Evolutionary conservation across 2,797 vertebrate species (phyloP).

Genomic region (Enteromius viviparus): DNA sequence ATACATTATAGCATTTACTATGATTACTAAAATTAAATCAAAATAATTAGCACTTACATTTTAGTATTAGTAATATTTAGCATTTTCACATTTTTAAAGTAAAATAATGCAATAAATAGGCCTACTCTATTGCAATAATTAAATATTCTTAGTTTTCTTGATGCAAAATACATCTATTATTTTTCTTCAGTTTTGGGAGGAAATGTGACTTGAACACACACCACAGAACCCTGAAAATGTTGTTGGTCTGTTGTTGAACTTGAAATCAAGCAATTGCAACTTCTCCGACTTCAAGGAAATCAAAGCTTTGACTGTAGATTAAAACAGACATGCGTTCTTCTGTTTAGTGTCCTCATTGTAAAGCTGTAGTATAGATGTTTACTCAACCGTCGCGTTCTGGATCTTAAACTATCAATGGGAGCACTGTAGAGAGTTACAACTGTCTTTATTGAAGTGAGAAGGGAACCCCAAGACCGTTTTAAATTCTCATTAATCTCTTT

Average conservation of each 20-base stretch:
- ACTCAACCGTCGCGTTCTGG: neutral
- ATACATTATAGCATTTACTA: too few relatives aligned
- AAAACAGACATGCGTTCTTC: neutral
- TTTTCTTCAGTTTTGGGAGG: neutral
- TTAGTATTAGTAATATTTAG: too few relatives aligned
- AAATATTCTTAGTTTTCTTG: neutral
- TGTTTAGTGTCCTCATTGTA: neutral
- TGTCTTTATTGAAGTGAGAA: slow-evolving; percentile 18
- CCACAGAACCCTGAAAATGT: neutral
- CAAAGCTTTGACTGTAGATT: neutral
- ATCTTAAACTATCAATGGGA: slow-evolving; percentile 1
- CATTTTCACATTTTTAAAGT: too few relatives aligned
- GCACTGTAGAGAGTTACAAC: neutral
- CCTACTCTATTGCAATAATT: too few relatives aligned
- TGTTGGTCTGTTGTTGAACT: neutral
- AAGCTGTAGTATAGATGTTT: neutral
- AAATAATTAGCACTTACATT: too few relatives aligned
- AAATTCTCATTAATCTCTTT: slow-evolving; percentile 45
- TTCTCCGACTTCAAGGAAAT: neutral
- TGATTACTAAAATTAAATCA: too few relatives aligned
- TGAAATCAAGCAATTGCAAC: neutral
- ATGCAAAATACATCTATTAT: neutral
- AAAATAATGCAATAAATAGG: too few relatives aligned
- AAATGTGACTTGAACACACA: neutral
- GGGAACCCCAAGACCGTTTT: slow-evolving; percentile 18